These are phyloP conservation scores for Empidonax alnorum DNA, from an alignment of 2,113 vertebrate species.

Conservation along the genomic window DNA sequence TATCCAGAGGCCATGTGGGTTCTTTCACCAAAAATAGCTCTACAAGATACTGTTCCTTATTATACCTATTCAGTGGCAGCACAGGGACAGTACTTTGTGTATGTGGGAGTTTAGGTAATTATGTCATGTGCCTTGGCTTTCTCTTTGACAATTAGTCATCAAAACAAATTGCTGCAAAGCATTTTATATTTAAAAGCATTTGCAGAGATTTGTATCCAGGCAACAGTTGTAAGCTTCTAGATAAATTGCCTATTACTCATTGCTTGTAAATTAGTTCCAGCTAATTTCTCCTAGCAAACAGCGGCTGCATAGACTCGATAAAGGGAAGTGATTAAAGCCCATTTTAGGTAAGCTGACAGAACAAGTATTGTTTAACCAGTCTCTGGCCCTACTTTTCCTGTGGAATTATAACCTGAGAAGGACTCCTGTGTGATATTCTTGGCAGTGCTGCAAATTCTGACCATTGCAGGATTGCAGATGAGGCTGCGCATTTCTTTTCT, in stretches of 20 bases:
- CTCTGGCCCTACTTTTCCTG: not conserved
- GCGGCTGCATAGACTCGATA: constrained; percentile 51
- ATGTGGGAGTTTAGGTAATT: not conserved
- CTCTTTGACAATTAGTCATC: not conserved
- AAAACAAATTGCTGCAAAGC: constrained; percentile 34
- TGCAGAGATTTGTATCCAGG: constrained; percentile 54
- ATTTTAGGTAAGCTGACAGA: not conserved
- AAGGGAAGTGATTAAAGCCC: not conserved
- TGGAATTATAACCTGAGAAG: not conserved
- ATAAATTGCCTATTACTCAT: constrained; percentile 40
- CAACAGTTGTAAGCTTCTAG: constrained; percentile 53
- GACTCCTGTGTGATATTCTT: not conserved
- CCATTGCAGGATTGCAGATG: fast-evolving
- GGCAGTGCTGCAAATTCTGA: not conserved
- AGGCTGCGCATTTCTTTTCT: not conserved
- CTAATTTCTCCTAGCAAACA: constrained; percentile 47
- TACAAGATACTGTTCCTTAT: not conserved
- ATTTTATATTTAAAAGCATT: constrained; percentile 33
- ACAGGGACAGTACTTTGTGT: not conserved
- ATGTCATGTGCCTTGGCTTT: not conserved
- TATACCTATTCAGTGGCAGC: not conserved
- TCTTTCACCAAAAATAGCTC: not conserved
- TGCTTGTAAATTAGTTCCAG: constrained; percentile 48
- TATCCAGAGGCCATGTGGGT: not conserved
- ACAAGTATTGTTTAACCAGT: not conserved